Evolutionary conservation across 2,797 vertebrate species (phyloP), one percentile per base, ranked within the genome.

Genomic region (Poecile montanus): DNA sequence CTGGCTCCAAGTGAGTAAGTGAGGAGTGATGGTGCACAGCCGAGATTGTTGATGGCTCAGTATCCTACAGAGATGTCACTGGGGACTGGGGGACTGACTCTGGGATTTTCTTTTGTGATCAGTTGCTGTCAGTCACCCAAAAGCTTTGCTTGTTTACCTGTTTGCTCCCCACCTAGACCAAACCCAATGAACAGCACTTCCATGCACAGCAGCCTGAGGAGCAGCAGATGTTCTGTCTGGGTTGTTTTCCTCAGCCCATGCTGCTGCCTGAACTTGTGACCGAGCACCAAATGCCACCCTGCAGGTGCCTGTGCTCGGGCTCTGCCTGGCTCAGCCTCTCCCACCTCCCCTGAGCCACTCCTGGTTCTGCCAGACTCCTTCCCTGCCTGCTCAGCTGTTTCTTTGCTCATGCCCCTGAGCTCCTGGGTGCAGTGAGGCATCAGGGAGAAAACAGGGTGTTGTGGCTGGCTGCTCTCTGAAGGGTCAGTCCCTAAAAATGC

Each of bases 191-290:
- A 1, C 84, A 85, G 58, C 81, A 56, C 48, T 93, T 85, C 58
- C 66, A 23, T 16, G 73, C 44, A 29, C 78, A 57, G 66, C 92
- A 94, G 79, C 71, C 70, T n/a, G 10, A 44, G 83, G 57, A 91
- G 76, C 79, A 91, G 93, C 94, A 88, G 87, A 67, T 65, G 47
- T 88, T 89, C 47, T 85, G 82, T 88, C 76, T 88, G 91, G 70
- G 42, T 56, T 88, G 40, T 48, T 92, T 67, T 44, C 78, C 79
- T 72, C 92, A 96, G 82, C 73, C 63, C 89, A 16, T 72, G 32
- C 89, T 88, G 73, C 91, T 87, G 67, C 76, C 76, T 93, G 87
- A 89, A 57, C 85, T 91, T 67, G 74, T 84, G 71, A 81, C 57
- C 6, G 0, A 74, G 79, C 82, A 71, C 47, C 26, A 54, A 75